A percentile compares a stretch with the other conserved stretches of the same genome.
phyloP scores from a whole-genome alignment of 2,113 vertebrate genomes.

The Ancistrus triradiatus region DNA sequence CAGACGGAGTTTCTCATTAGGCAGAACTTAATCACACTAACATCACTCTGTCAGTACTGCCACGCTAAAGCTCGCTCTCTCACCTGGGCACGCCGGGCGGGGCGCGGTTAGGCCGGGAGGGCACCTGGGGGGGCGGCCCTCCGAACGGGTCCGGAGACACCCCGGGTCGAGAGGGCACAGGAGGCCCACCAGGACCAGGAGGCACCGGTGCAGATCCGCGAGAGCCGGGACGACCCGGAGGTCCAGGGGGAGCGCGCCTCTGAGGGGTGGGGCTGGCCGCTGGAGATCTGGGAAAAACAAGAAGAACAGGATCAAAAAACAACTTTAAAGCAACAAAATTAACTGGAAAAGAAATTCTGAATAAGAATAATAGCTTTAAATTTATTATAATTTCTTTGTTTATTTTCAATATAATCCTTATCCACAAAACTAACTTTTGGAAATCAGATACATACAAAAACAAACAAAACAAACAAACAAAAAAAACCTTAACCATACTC shows the following conservation, averaged over 20 bases:
- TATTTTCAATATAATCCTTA: too few species aligned
- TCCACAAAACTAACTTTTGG: too few species aligned
- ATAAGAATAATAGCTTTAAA: too few species aligned
- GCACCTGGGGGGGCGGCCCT: constrained; percentile 89
- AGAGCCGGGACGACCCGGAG: constrained; percentile 83
- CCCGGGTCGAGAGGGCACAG: constrained; percentile 93
- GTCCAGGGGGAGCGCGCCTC: constrained; percentile 89
- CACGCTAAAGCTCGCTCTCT: constrained; percentile 54
- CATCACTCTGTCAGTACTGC: neutral
- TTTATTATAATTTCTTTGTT: too few species aligned
- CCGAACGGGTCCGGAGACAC: constrained; percentile 93
- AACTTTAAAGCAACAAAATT: too few species aligned
- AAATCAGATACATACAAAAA: too few species aligned
- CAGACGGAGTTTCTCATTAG: constrained; percentile 32
- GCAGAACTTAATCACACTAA: constrained; percentile 2
- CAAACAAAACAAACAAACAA: too few species aligned
- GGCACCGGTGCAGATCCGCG: constrained; percentile 90
- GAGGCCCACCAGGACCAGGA: constrained; percentile 87
- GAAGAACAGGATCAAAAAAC: too few species aligned
- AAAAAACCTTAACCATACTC: too few species aligned
- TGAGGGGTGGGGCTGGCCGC: constrained; percentile 93
- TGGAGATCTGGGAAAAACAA: constrained; percentile 75
- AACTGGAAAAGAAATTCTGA: too few species aligned
- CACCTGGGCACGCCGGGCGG: constrained; percentile 96
- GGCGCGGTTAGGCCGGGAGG: constrained; percentile 93